These are phyloP conservation scores for Drosophila obscura DNA, from an alignment of 1,140 invertebrate species.

Conservation along the genomic window DNA sequence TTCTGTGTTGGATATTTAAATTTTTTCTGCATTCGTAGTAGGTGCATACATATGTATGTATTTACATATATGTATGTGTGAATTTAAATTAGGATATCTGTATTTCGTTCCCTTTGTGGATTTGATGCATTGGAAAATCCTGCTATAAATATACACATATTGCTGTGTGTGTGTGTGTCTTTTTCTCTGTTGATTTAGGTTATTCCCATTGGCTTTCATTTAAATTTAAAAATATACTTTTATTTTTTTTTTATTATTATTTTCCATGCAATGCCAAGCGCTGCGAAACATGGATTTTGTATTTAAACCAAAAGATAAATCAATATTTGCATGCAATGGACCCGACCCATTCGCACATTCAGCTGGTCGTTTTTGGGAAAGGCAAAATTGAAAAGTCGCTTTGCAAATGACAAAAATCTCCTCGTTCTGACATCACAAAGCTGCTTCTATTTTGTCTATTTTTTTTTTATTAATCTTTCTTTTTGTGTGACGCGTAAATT, in stretches of 20 bases:
- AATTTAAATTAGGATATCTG: too few species aligned
- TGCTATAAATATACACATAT: too few species aligned
- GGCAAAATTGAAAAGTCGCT: constrained; percentile 8
- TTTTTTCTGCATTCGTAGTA: too few species aligned
- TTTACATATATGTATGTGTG: too few species aligned
- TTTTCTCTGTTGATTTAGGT: neutral
- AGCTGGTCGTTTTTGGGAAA: neutral
- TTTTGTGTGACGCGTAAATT: neutral
- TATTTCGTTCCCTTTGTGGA: too few species aligned
- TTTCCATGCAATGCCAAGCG: too few species aligned
- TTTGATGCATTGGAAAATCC: too few species aligned
- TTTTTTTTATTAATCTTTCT: neutral
- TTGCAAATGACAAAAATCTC: neutral
- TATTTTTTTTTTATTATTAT: neutral
- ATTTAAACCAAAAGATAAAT: constrained; percentile 5
- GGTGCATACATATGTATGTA: too few species aligned
- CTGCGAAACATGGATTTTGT: neutral
- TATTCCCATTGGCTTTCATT: neutral
- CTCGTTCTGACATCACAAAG: constrained; percentile 1
- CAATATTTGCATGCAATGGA: neutral
- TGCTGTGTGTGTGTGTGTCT: too few species aligned
- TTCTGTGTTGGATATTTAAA: too few species aligned
- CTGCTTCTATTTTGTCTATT: too few species aligned
- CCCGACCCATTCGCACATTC: neutral
- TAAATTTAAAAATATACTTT: neutral